phyloP scores from a whole-genome alignment of 35 echinoderm and acorn worm species.

The Lytechinus variegatus region DNA sequence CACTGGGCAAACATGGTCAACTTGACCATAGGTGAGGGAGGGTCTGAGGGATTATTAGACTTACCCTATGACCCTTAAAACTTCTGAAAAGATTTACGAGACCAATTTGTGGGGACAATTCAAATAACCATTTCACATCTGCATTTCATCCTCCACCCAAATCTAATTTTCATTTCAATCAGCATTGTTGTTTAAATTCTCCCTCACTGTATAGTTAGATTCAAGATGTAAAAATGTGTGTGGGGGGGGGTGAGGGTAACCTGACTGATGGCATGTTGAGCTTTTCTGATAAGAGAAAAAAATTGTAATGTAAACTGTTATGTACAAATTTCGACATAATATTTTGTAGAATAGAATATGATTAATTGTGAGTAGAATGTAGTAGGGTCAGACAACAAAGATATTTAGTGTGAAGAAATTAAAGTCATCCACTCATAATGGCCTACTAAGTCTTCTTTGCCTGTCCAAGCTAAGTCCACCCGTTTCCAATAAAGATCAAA shows the following conservation, averaged over 20 bases:
- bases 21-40: neutral
- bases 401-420: no score
- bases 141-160: neutral
- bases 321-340: no score
- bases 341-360: no score
- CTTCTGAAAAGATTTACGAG: neutral
- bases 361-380: no score
- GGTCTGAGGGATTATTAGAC: neutral
- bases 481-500: no score
- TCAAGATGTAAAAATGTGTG: neutral
- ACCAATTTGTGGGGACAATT: neutral
- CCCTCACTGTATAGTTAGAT: neutral
- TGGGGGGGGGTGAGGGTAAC: neutral
- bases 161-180: conserved; percentile 24
- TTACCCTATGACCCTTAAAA: neutral
- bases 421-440: no score
- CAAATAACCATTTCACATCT: neutral
- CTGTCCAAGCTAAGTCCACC: no score
- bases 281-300: no score
- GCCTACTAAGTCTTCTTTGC: no score
- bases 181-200: neutral
- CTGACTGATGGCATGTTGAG: neutral
- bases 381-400: no score
- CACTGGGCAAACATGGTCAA: neutral
- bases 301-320: no score